Evolutionary conservation across 2,888 invertebrate genomes (phyloP).

Genomic region (Geophilus truncorum): DNA sequence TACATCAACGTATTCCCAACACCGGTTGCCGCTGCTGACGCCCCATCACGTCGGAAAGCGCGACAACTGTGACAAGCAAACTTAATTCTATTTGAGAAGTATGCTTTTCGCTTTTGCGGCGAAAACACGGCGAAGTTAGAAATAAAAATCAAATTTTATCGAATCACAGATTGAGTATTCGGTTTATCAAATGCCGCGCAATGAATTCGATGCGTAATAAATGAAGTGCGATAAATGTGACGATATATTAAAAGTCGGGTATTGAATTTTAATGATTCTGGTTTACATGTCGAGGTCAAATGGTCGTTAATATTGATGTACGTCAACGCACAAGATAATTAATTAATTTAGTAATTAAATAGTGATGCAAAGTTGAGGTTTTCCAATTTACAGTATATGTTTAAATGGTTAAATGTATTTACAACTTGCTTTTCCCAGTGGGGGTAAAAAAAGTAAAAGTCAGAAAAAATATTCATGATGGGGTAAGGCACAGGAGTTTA

Average conservation of each 20-base stretch:
- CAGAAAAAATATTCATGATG: no score
- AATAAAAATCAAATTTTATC: no score
- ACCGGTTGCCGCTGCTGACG: not conserved
- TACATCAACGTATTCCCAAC: not conserved
- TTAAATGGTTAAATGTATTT: no score
- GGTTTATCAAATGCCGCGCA: not conserved
- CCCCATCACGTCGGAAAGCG: not conserved
- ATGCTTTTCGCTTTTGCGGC: not conserved
- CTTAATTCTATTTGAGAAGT: not conserved
- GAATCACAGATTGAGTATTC: no score
- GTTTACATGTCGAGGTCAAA: not conserved
- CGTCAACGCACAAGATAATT: not conserved
- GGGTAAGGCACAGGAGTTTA: no score
- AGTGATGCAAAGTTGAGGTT: no score
- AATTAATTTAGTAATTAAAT: not conserved
- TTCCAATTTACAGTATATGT: no score
- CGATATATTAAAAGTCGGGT: not conserved
- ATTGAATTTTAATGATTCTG: not conserved
- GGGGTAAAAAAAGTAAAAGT: no score
- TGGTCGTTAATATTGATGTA: no score
- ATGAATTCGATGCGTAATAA: not conserved
- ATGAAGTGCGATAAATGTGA: not conserved
- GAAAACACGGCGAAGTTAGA: not conserved
- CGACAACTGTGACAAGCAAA: not conserved
- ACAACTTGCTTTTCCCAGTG: no score